These are phyloP conservation scores for Tribolium madens DNA, from an alignment of 1,140 invertebrate species.

Conservation along the genomic window DNA sequence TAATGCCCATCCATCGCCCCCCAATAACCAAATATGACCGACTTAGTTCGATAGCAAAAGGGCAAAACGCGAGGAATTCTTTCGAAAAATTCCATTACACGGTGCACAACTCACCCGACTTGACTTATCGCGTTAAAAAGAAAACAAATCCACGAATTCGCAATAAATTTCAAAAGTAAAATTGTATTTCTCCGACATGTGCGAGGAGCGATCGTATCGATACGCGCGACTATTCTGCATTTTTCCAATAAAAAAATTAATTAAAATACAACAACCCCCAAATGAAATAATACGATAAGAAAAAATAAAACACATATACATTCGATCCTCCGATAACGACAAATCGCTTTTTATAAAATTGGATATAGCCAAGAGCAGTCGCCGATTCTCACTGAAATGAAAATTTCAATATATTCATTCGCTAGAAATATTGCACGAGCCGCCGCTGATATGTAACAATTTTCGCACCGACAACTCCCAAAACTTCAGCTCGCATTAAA, in stretches of 20 bases:
- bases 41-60: neutral
- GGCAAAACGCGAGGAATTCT: neutral
- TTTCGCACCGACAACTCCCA: conserved; percentile 8
- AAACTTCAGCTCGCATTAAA: conserved; percentile 16
- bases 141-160: conserved; percentile 40
- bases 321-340: neutral
- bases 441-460: conserved; percentile 13
- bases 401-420: conserved; percentile 23
- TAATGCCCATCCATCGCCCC: conserved; percentile 23
- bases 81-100: conserved; percentile 31
- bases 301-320: conserved; percentile 2
- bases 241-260: neutral
- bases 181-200: conserved; percentile 37
- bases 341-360: conserved; percentile 35
- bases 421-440: neutral
- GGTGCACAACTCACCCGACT: conserved; percentile 1
- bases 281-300: neutral
- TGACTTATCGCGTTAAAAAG: conserved; percentile 32
- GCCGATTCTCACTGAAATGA: conserved; percentile 20
- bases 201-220: conserved; percentile 29
- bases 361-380: conserved; percentile 23
- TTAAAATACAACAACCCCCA: neutral
- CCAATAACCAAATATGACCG: conserved; percentile 28
- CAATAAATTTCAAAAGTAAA: conserved; percentile 47
- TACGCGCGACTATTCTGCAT: conserved; percentile 3